Conservation (phyloP, 2,113 vertebrate species). For the Leptobrachium ailaonicum region DNA sequence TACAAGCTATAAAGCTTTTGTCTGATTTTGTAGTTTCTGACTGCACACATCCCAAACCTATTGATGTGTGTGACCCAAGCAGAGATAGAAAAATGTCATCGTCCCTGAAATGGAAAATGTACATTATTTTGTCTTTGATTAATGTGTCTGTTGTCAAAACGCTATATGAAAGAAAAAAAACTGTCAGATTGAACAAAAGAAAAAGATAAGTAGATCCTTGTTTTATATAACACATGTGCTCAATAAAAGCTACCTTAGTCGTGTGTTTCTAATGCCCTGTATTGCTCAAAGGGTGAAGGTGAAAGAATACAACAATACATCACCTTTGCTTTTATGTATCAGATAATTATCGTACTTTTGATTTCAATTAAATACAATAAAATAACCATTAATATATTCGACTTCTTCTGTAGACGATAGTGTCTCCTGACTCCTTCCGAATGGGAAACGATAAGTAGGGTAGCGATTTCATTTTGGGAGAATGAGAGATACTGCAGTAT, state of each 20-base stretch:
- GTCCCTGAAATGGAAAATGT: constrained; percentile 74
- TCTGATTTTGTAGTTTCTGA: constrained; percentile 45
- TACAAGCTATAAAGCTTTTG: constrained; percentile 39
- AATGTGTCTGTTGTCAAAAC: constrained; percentile 79
- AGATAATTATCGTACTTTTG: no score
- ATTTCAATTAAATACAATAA: no score
- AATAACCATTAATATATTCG: no score
- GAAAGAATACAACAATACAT: no score
- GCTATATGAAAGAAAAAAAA: constrained; percentile 78
- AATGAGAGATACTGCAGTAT: no score
- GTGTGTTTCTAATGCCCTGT: constrained; percentile 39
- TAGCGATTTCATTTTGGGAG: no score
- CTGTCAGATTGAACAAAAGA: constrained; percentile 75
- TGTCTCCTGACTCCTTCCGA: no score
- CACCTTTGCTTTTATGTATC: constrained; percentile 3
- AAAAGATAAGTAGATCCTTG: constrained; percentile 80
- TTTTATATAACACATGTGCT: constrained; percentile 76
- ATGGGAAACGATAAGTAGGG: no score
- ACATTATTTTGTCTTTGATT: constrained; percentile 82
- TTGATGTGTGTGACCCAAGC: constrained; percentile 49
- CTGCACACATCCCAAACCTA: constrained; percentile 47
- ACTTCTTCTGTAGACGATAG: no score
- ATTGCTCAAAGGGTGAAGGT: not conserved
- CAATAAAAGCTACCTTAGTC: constrained; percentile 71
- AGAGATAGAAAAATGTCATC: constrained; percentile 72